Evolutionary conservation across 2,797 vertebrate genomes (phyloP).

Genomic region (Graptemys geographica): DNA sequence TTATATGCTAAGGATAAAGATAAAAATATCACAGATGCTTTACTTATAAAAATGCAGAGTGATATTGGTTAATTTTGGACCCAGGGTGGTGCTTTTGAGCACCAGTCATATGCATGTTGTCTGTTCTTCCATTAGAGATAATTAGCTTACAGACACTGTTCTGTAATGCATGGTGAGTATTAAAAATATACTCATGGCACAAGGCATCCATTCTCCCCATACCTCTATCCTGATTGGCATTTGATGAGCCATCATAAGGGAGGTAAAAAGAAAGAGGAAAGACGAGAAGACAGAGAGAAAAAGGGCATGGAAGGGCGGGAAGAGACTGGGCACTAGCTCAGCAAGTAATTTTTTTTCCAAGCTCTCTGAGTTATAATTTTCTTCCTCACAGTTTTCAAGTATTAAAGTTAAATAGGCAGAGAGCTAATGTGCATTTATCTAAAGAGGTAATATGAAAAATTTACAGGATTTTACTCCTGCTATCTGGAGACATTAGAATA

Average conservation of each 20-base stretch:
- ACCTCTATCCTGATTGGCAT: neutral
- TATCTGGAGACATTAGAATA: constrained; percentile 46
- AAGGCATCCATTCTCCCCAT: neutral
- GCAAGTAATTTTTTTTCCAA: neutral
- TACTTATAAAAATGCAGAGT: constrained; percentile 11
- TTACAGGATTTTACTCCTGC: constrained; percentile 37
- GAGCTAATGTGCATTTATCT: constrained; percentile 19
- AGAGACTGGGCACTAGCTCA: neutral
- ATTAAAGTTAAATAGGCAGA: constrained; percentile 21
- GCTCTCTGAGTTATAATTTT: neutral
- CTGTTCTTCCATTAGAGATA: neutral
- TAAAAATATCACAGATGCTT: neutral
- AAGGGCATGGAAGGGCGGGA: neutral
- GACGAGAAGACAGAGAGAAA: neutral
- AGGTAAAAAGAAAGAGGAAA: neutral
- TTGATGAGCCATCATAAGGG: neutral
- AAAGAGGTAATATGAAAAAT: constrained; percentile 37
- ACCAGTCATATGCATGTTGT: rapidly evolving
- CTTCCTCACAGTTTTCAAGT: constrained; percentile 23
- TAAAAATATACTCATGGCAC: neutral
- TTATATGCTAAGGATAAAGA: neutral
- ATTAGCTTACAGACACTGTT: neutral
- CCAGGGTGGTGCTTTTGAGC: neutral
- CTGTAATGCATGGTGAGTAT: neutral
- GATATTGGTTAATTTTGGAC: neutral